Base-by-base conservation (phyloP, 2,113 vertebrate species). In the Eupsittula cactorum region DNA sequence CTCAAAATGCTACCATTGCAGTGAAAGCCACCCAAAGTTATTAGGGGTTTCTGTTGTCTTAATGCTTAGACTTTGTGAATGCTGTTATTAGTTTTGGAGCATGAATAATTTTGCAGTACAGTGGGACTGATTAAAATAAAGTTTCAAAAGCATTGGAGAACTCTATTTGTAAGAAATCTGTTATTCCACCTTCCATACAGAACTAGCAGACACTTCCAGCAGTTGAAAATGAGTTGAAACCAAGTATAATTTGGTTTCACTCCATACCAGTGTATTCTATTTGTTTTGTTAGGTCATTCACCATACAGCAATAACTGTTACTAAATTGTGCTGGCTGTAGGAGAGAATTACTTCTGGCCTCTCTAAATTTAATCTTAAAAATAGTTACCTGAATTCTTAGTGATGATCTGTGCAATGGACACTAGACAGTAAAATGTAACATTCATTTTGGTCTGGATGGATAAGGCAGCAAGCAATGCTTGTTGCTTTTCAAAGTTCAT, bases 201-300 rank as follows among this genome's bases (percentile, higher is more conserved):
- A 46, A 83, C 7, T 1, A 82, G 68, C 23, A 74, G 37, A 16
- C 50, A 67, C 3, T 75, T 88, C 37, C 19, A 46, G 16, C 13
- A 67, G 19, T 37, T 44, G 42, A 62, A 84, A 85, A n/a, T 5
- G 4, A 76, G 33, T 42, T 19, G 10, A 55, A 82, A 11, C 25
- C 35, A 11, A 53, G 0, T 2, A 18, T 49, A 18, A 53, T 4
- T 20, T n/a, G 29, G 16, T 42, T 82, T 76, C 7, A 24, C 7
- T 76, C 47, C 19, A 14, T 9, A 19, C 0, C 1, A 16, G 6
- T 4, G 6, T 2, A 1, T 29, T 70, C 21, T 13, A 28, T 2
- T 0, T 13, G 7, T 11, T n/a, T 24, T 18, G 6, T 41, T 42
- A 68, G 28, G 29, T 67, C 31, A 24, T 7, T 80, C 13, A 10